phyloP scores from a whole-genome alignment of 2,888 invertebrate genomes.

The Zhuqinia jingwanae region DNA sequence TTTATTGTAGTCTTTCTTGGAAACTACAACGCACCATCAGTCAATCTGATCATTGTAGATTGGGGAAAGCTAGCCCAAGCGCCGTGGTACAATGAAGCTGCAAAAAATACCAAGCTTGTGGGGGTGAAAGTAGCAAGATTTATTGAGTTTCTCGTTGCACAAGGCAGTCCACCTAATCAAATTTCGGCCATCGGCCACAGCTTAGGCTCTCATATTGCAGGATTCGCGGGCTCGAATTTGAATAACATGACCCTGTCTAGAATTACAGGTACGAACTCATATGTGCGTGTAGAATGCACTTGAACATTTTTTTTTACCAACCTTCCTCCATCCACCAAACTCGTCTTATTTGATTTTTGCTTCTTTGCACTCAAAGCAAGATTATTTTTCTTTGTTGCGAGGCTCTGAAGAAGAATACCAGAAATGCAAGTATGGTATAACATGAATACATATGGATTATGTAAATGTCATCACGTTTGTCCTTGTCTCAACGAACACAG shows the following conservation, averaged over 20 bases:
- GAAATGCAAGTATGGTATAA: not conserved
- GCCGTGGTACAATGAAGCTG: slow-evolving; percentile 85
- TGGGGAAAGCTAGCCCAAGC: slow-evolving; percentile 84
- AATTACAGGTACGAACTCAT: slow-evolving; percentile 61
- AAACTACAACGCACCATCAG: slow-evolving; percentile 80
- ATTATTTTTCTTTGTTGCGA: slow-evolving; percentile 13
- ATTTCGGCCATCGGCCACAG: slow-evolving; percentile 85
- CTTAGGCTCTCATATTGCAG: slow-evolving; percentile 85
- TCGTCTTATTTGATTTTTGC: not conserved
- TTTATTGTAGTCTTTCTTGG: slow-evolving; percentile 81
- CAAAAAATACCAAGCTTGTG: slow-evolving; percentile 84
- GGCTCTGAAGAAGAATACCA: not conserved
- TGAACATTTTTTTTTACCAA: slow-evolving; percentile 1
- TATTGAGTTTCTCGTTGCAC: slow-evolving; percentile 84
- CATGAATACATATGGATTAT: not conserved
- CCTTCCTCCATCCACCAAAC: not conserved
- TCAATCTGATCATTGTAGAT: slow-evolving; percentile 84
- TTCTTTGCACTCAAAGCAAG: not conserved
- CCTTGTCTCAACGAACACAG: slow-evolving; percentile 79
- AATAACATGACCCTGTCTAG: slow-evolving; percentile 80
- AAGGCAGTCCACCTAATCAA: slow-evolving; percentile 83
- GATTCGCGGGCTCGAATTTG: slow-evolving; percentile 84
- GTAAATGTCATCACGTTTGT: slow-evolving; percentile 38
- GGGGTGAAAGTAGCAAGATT: slow-evolving; percentile 84
- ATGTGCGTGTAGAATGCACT: slow-evolving; percentile 22